These are phyloP conservation scores for Anas platyrhynchos DNA, from an alignment of 2,113 vertebrate genomes.

Conservation along the genomic window DNA sequence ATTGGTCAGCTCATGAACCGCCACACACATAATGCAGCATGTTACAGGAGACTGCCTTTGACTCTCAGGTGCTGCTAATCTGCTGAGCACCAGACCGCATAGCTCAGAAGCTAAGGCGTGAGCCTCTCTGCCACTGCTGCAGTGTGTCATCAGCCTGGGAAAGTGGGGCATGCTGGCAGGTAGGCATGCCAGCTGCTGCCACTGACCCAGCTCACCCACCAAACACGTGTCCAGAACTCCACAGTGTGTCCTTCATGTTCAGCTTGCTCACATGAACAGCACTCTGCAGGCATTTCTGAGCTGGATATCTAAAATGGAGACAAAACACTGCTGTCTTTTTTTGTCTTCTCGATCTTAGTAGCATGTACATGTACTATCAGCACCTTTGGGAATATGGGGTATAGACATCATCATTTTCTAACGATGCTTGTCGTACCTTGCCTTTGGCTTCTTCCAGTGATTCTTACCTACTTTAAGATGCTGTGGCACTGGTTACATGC, in stretches of 20 bases:
- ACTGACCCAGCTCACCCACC: neutral
- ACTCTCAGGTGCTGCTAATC: neutral
- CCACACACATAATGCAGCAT: accelerated
- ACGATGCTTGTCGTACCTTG: neutral
- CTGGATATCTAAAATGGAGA: neutral
- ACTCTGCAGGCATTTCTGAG: neutral
- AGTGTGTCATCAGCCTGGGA: neutral
- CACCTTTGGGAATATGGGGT: neutral
- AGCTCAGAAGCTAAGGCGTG: neutral
- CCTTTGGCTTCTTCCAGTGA: neutral
- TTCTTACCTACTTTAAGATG: neutral
- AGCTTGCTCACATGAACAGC: neutral
- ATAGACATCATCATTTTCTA: neutral
- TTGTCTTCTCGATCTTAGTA: neutral
- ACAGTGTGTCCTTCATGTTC: neutral
- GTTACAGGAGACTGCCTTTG: neutral
- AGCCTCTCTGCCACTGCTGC: accelerated
- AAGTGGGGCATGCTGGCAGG: neutral
- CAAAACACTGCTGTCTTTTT: neutral
- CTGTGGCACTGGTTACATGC: neutral
- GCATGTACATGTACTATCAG: neutral
- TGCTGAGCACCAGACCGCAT: accelerated
- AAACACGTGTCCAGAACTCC: too few species aligned
- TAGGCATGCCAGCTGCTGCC: neutral
- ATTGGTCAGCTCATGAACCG: neutral